Conservation (phyloP, 2,113 vertebrate species). For the Drymodes brunneopygia region DNA sequence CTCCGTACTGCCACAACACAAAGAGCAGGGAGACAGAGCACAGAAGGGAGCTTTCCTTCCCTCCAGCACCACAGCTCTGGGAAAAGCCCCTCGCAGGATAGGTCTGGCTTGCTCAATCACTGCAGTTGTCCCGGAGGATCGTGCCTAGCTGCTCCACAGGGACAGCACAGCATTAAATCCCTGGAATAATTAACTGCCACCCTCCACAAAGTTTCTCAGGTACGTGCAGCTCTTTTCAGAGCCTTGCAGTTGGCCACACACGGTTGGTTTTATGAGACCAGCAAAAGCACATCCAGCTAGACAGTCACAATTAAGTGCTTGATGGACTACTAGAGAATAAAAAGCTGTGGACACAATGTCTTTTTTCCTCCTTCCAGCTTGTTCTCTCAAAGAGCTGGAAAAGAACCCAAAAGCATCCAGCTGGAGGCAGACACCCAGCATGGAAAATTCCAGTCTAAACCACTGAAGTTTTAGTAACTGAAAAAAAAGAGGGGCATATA, state of each 20-base stretch:
- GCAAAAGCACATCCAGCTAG: conserved; percentile 16
- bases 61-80: background rate
- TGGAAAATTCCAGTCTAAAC: conserved; percentile 57
- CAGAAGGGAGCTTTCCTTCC: conserved; percentile 29
- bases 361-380: conserved; percentile 13
- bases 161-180: background rate
- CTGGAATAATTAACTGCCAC: background rate
- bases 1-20: background rate
- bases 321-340: background rate
- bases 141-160: background rate
- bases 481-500: conserved; percentile 16
- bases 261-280: background rate
- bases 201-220: background rate
- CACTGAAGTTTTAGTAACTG: conserved; percentile 15
- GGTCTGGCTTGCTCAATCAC: background rate
- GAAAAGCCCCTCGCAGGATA: background rate
- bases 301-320: background rate
- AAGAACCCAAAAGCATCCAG: conserved; percentile 35
- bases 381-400: conserved; percentile 32
- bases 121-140: background rate
- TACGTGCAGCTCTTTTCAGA: background rate
- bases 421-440: conserved; percentile 44
- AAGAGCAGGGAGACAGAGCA: background rate
- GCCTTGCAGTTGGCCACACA: background rate
- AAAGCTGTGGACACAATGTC: background rate